Base-by-base conservation (phyloP, 1,140 invertebrate species). In the Streblospio benedicti region DNA sequence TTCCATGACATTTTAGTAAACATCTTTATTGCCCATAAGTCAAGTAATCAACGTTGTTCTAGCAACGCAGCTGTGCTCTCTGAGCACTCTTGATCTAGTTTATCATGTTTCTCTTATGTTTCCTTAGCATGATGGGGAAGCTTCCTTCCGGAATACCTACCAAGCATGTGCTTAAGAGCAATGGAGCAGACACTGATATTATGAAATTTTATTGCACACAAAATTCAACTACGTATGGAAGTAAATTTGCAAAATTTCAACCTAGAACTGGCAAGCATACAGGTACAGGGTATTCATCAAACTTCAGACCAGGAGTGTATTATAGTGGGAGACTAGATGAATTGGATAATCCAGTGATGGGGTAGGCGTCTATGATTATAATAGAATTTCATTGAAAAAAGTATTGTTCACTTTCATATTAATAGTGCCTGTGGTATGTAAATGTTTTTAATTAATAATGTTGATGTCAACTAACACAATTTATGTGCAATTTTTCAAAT, bases 191-290 rank as follows among this genome's bases (percentile, higher is more conserved):
- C 57, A 71, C 68, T 6, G 72, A 76, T 57, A 68, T 75, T 35
- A 73, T 74, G 70, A 77, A 77, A 59, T 76, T 76, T 58, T 77
- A 77, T 60, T 66, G 67, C n/a, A 77, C 75, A 9, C 64, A 70
- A 43, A 72, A 74, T 50, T 70, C 69, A 18, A 74, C 71, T 4
- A 71, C 71, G 47, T 74, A 76, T 65, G 72, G 73, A 14, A 67
- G 66, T 51, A 65, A 71, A 49, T 76, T 67, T 60, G 71, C 71
- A n/a, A 74, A 75, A n/a, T 76, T 74, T 59, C 64, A 74, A 57
- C 75, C 75, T 18, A 59, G 70, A 1, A 60, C 60, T 28, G 69
- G 71, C 4, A 54, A 62, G 12, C 75, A 75, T 59, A 65, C 68
- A 30, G 75, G 75, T n/a, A 76, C 75, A 52, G 75, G 75, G 14